Evolutionary conservation across 2,888 invertebrate species (phyloP).

Genomic region (Morpho helenor): DNA sequence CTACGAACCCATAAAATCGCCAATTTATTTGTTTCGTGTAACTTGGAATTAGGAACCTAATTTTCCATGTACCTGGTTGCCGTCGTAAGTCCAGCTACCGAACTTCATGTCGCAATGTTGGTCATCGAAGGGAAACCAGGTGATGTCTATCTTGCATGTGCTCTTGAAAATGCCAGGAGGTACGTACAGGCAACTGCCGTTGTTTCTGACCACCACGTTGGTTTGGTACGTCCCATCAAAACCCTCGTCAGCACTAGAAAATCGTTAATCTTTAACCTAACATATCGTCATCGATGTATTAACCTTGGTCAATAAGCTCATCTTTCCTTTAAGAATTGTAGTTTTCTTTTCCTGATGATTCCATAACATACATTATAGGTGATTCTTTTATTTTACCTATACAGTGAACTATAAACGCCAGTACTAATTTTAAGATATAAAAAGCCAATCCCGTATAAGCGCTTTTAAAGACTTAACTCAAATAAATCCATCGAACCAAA

Average conservation of each 20-base stretch:
- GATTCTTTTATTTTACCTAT: too few relatives aligned
- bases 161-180: constrained; percentile 99
- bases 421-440: background rate
- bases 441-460: constrained; percentile 19
- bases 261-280: constrained; percentile 31
- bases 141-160: constrained; percentile 99
- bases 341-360: too few relatives aligned
- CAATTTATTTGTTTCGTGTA: background rate
- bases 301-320: constrained; percentile 1
- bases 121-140: constrained; percentile 99
- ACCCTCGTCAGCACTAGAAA: constrained; percentile 98
- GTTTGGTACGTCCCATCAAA: constrained; percentile 99
- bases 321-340: background rate
- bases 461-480: constrained; percentile 29
- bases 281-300: background rate
- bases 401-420: too few relatives aligned
- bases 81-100: constrained; percentile 99
- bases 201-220: constrained; percentile 99
- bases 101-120: constrained; percentile 99
- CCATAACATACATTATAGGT: too few relatives aligned
- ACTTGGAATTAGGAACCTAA: constrained; percentile 6
- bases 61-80: constrained; percentile 87
- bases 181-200: constrained; percentile 99
- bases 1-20: too few relatives aligned
- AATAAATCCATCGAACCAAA: constrained; percentile 43